Base-by-base conservation (phyloP, 2,888 invertebrate genomes). In the Drosophila kanekoi region DNA sequence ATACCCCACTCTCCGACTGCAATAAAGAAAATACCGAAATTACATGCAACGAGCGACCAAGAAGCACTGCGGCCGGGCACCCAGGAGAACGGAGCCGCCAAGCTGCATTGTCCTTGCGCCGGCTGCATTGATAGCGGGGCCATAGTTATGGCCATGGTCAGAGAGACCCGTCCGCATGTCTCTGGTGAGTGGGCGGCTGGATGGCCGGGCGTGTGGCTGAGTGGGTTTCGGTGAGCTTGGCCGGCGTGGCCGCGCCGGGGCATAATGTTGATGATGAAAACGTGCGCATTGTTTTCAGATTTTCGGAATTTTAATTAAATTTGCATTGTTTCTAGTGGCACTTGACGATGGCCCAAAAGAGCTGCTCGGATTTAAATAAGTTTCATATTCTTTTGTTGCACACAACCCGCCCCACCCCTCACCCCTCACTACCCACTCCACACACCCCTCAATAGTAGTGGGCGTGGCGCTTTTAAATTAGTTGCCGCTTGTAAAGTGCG, bases 231-330 rank as follows among this genome's bases (percentile, higher is more conserved):
- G 35, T 35, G 20, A 14, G 68, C 40, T 49, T 49, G 58, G 45
- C 8, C n/a, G 35, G 20, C 45, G 40, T 40, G 49, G 20, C 63
- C 70, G 69, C 76, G 77, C 68, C 49, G 66, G 53, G 60, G 74
- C 74, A 81, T 81, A 81, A 79, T 81, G 80, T 77, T 79, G 78
- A 73, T 78, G 80, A 83, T 80, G 78, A 63, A 78, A 81, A 76
- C 71, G 83, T 72, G 75, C 72, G 72, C 81, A 78, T 82, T 80
- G 81, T 82, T 83, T 82, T 79, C 76, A 68, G 78, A 83, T 82
- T 82, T 83, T 82, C 78, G 80, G 81, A 82, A 82, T 78, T 82
- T 82, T 82, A 82, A 82, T 82, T 82, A 82, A 82, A 82, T 82
- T 83, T 80, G 80, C 78, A 80, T 82, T 82, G 83, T 82, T 80